Evolutionary conservation across 2,888 invertebrate genomes (phyloP), one percentile per base, ranked within the genome.

Genomic region (Danaus chrysippus): DNA sequence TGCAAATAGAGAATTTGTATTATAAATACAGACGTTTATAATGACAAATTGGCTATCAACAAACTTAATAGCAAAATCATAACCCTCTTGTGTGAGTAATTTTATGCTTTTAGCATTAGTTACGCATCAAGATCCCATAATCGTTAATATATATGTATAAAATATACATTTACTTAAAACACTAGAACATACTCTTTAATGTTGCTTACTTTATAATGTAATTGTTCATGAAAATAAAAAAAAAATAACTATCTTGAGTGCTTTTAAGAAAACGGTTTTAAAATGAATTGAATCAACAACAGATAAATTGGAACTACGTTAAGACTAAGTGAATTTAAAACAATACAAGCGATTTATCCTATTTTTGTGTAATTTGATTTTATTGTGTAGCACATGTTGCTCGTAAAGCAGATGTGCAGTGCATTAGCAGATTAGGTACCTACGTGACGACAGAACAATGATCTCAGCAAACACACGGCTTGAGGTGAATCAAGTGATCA

Each of bases 381-480:
- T 66, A 68, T 61, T 62, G 63, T 63, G 55, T 60, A 59, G 62
- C 62, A 66, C 59, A 64, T 67, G 60, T 63, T 62, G n/a, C 58
- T 67, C 69, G 70, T 70, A 71, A 72, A 71, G 69, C 65, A 62
- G 65, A 62, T 63, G 63, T 61, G 65, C 58, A 58, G 68, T 70
- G 67, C 73, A 74, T 81, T 79, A 77, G 74, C 57, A 72, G 77
- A 82, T 84, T 78, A 78, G 71, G 64, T 73, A 65, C 17, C 49
- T 70, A 73, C 73, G 72, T 74, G 73, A 72, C 67, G 71, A 68
- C 68, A 68, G 71, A 75, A 78, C 75, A 75, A 58, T 70, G 70
- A 70, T 53, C 58, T 5, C 23, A 34, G 58, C 46, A 57, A 19
- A 43, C 15, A 49, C 17, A 17, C 17, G 17, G 3, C 49, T 10